Evolutionary conservation across 2,888 invertebrate genomes (phyloP).

Genomic region (Apoderus coryli): DNA sequence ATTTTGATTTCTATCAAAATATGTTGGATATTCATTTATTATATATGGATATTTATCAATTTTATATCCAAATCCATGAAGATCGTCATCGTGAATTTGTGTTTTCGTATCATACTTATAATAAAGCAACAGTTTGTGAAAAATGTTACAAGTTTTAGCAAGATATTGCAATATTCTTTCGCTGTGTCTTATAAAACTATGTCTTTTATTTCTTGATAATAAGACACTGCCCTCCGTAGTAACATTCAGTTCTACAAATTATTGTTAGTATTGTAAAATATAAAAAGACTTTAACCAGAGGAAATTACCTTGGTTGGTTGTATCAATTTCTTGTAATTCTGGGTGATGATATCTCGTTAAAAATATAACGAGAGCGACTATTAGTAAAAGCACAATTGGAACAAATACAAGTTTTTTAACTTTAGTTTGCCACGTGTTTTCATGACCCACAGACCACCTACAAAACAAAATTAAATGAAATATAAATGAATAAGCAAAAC

Average conservation of each 20-base stretch:
- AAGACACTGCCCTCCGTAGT: too few relatives aligned
- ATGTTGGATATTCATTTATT: constrained; percentile 13
- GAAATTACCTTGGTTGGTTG: constrained; percentile 10
- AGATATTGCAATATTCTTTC: too few relatives aligned
- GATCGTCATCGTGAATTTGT: too few relatives aligned
- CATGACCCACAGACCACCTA: constrained; percentile 35
- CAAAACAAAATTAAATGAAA: too few relatives aligned
- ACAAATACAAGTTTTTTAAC: constrained; percentile 32
- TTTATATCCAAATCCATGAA: too few relatives aligned
- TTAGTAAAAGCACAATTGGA: constrained; percentile 29
- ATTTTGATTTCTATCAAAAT: constrained; percentile 13
- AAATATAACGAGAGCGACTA: constrained; percentile 26
- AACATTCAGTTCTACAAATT: constrained; percentile 1
- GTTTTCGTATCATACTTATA: too few relatives aligned
- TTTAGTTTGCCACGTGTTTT: constrained; percentile 30
- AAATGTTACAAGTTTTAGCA: too few relatives aligned
- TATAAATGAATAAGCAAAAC: too few relatives aligned
- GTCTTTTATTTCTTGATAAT: too few relatives aligned
- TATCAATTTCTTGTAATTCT: constrained; percentile 9
- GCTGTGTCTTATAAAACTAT: too few relatives aligned
- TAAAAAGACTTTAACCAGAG: constrained; percentile 9
- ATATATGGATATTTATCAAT: too few relatives aligned
- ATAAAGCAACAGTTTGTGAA: too few relatives aligned
- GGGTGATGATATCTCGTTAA: constrained; percentile 17
- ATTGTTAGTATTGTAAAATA: background rate